phyloP scores from a whole-genome alignment of 2,797 vertebrate species.

The Sebastes flavidus region DNA sequence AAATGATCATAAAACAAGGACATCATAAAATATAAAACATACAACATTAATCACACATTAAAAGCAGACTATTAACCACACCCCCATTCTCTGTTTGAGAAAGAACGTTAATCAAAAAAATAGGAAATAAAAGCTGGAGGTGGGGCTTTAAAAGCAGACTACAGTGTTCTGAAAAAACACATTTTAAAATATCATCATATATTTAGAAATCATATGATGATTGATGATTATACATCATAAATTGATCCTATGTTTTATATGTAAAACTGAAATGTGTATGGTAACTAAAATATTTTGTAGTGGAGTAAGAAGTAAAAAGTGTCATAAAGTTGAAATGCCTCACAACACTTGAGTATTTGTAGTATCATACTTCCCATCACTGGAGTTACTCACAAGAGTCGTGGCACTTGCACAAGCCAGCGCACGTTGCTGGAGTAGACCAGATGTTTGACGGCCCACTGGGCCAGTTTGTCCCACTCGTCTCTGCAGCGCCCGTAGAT shows the following conservation, averaged over 20 bases:
- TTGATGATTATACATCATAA: background rate
- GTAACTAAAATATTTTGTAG: background rate
- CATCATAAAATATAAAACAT: too few relatives aligned
- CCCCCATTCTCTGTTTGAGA: too few relatives aligned
- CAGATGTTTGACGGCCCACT: conserved; percentile 89
- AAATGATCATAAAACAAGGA: too few relatives aligned
- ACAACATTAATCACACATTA: too few relatives aligned
- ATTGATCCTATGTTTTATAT: background rate
- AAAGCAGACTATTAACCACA: too few relatives aligned
- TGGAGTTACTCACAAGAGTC: conserved; percentile 91
- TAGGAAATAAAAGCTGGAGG: too few relatives aligned
- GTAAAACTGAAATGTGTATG: background rate
- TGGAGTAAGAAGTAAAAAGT: background rate
- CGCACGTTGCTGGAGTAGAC: conserved; percentile 95
- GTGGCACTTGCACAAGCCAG: conserved; percentile 96
- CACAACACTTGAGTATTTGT: background rate
- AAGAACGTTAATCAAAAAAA: too few relatives aligned
- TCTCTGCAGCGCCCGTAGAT: conserved; percentile 92
- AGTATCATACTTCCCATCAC: background rate
- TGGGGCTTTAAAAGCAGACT: too few relatives aligned
- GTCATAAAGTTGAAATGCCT: background rate
- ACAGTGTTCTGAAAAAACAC: too few relatives aligned
- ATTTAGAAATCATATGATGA: too few relatives aligned
- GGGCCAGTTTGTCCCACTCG: conserved; percentile 94
- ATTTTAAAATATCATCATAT: too few relatives aligned